phyloP scores from a whole-genome alignment of 2,113 vertebrate genomes.

The Hylia prasina region DNA sequence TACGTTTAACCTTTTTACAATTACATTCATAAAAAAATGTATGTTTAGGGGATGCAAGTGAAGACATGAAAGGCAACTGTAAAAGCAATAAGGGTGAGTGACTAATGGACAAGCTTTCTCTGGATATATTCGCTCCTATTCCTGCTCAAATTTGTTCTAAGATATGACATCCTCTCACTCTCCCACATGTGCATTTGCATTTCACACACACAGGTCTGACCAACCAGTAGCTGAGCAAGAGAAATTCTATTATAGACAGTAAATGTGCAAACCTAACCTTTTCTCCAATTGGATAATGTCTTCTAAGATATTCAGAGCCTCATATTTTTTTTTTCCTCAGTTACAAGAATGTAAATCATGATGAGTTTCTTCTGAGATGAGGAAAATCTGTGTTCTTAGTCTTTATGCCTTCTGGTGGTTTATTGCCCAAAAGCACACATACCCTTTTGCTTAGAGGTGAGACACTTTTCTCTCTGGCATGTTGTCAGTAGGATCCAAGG shows the following conservation, averaged over 20 bases:
- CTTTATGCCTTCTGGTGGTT: neutral
- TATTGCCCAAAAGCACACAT: neutral
- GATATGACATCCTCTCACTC: neutral
- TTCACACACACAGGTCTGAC: slow-evolving; percentile 14
- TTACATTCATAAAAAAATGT: neutral
- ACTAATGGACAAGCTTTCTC: neutral
- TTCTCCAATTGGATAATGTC: slow-evolving; percentile 14
- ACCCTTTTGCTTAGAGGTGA: neutral
- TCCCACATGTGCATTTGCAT: neutral
- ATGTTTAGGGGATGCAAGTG: neutral
- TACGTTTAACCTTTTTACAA: neutral
- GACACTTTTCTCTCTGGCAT: neutral
- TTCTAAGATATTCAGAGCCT: neutral
- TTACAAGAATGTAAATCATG: neutral
- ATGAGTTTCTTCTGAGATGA: neutral
- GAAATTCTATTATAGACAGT: neutral
- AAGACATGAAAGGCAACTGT: neutral
- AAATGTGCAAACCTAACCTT: slow-evolving; percentile 30
- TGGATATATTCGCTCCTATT: neutral
- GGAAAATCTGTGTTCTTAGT: neutral
- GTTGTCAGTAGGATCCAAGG: neutral
- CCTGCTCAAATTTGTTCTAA: neutral
- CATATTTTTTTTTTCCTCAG: neutral
- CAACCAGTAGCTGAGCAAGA: neutral
- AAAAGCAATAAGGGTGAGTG: neutral